Evolutionary conservation across 2,113 vertebrate genomes (phyloP), one percentile per base, ranked within the genome.

Genomic region (Tyto alba): DNA sequence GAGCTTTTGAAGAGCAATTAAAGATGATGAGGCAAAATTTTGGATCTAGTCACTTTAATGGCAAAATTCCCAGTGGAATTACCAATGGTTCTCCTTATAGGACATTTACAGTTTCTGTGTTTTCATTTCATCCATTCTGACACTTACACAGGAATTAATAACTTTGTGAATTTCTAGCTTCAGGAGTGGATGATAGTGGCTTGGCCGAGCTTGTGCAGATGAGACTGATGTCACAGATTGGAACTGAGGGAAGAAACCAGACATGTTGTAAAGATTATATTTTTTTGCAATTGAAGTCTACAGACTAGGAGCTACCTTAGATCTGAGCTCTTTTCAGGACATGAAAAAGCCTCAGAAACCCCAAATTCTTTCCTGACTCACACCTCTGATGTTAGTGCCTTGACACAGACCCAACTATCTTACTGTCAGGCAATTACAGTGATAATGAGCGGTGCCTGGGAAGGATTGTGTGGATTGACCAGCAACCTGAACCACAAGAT

Each of bases 1-100:
- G 55, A 87, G 48, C 43, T 93, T 92, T 89, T 84, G 77, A 90
- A 86, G 53, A 87, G 36, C 53, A 92, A 69, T 96, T 94, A 87
- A 82, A 57, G 48, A 82, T n/a, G 62, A 78, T 11, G 36, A 94
- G 48, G 73, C 14, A 87, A 90, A 85, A 79, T 43, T 92, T 86
- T 53, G 71, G 78, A 76, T 79, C n/a, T 76, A 73, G 41, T 79
- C 60, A 85, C 18, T 75, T 88, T 75, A 87, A 69, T 50, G 38
- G 43, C 14, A 76, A 82, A 93, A 91, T 73, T 92, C 86, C 69
- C 4, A 0, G 26, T 66, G 53, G 79, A 93, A 68, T 89, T 92
- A 26, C 38, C 52, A 53, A 0, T 64, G 69, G 36, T 79, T 95
- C 25, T 89, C 40, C 64, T 52, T 85, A 45, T 23, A 77, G 56